phyloP scores from a whole-genome alignment of 2,113 vertebrate genomes.

The Oreotrochilus melanogaster region DNA sequence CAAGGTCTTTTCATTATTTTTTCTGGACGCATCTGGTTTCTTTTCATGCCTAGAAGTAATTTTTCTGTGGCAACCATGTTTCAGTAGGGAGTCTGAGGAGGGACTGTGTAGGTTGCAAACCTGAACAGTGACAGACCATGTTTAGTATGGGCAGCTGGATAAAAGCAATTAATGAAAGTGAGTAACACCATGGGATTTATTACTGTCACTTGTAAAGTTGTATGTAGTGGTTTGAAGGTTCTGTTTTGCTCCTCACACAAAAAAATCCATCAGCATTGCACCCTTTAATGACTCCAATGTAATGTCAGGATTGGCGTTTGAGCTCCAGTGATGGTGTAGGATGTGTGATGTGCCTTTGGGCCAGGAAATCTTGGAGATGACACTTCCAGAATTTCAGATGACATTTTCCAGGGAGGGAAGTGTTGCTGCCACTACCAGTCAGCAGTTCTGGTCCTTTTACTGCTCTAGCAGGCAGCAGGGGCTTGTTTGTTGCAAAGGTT shows the following conservation, averaged over 20 bases:
- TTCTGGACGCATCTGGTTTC: background rate
- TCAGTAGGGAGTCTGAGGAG: background rate
- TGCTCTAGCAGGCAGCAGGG: slow-evolving; percentile 17
- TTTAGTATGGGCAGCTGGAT: background rate
- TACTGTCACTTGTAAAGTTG: background rate
- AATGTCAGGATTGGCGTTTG: background rate
- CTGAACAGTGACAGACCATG: rapidly evolving
- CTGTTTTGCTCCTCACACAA: background rate
- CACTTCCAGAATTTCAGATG: slow-evolving; percentile 54
- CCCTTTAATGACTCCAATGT: background rate
- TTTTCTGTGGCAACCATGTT: background rate
- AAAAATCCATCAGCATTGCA: background rate
- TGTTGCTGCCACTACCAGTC: slow-evolving; percentile 74
- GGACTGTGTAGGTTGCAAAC: background rate
- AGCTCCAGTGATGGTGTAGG: background rate
- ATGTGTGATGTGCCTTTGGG: slow-evolving; percentile 58
- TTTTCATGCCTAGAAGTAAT: background rate
- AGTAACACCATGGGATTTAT: background rate
- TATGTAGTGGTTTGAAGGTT: background rate
- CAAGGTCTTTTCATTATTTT: background rate
- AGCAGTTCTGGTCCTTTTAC: slow-evolving; percentile 71
- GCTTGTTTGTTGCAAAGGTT: slow-evolving; percentile 34
- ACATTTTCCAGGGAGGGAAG: slow-evolving; percentile 62
- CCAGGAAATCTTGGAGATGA: slow-evolving; percentile 36
- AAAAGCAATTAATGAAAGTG: background rate